Base-by-base conservation (phyloP, 2,888 invertebrate species). In the Epinotia ramella region DNA sequence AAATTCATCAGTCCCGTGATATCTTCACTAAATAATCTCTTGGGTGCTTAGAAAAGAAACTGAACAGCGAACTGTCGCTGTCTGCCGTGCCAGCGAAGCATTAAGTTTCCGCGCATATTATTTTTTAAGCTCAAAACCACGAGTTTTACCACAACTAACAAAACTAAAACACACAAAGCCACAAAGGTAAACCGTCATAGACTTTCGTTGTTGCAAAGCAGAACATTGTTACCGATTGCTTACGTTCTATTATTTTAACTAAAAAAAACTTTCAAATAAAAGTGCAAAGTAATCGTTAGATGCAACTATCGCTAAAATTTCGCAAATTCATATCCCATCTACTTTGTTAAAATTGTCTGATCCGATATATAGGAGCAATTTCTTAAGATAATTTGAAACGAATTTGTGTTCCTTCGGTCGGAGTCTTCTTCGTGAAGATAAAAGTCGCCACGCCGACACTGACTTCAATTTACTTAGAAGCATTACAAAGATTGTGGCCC, bases 391-490 rank as follows among this genome's bases (percentile, higher is more conserved):
- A 70, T 53, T 49, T 49, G 53, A 60, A 28, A 59, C n/a, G 57
- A 60, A 46, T 28, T 62, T 49, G 70, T 62, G 7, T 62, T 53
- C 53, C 28, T 53, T 33, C 24, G 44, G n/a, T 56, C 56, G 16
- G 11, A 49, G 53, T 56, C 63, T 72, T 63, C 18, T 60, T 60
- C 49, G 46, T 33, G 3, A 18, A 73, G 73, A 73, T 73, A 65
- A 62, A 63, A 73, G 57, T 59, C 57, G 12, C 44, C 44, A 7
- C 59, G 12, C 53, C 71, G 60, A 60, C 46, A 56, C 33, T 66
- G 69, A 66, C 73, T 62, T 62, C 77, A 73, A 77, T 77, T 77
- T 73, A 56, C 69, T 71, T 67, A 77, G 66, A 73, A 73, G 59
- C 66, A 71, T 73, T 73, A 67, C 46, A 70, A 73, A 77, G 70